phyloP scores from a whole-genome alignment of 2,797 vertebrate species.

The Potorous gilbertii region DNA sequence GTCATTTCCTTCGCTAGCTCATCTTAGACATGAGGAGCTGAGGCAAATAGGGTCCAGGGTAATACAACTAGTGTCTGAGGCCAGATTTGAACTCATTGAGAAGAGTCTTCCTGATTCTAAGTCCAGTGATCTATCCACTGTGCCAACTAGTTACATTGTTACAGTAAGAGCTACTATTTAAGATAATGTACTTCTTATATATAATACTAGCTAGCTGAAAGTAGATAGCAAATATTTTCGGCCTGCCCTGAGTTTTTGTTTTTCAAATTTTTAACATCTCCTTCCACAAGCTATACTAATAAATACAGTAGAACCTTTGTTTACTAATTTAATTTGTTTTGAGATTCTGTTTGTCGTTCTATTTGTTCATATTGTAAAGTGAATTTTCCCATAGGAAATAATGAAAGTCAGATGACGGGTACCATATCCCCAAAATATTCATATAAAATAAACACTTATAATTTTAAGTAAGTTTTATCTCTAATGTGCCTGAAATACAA shows the following conservation, averaged over 20 bases:
- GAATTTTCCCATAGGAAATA: no score
- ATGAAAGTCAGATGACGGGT: no score
- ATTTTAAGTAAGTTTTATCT: no score
- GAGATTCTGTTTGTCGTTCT: no score
- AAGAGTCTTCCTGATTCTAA: background rate
- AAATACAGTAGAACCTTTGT: background rate
- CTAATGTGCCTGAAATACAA: no score
- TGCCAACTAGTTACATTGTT: background rate
- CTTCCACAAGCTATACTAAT: no score
- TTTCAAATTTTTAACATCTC: background rate
- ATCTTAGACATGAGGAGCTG: no score
- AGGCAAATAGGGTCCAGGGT: background rate
- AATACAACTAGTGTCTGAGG: background rate
- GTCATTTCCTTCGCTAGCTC: no score
- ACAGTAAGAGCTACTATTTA: background rate
- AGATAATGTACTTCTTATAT: background rate
- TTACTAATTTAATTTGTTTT: no score
- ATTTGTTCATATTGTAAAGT: no score
- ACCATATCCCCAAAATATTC: no score
- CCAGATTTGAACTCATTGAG: background rate
- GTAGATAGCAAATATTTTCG: background rate
- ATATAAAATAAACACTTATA: no score
- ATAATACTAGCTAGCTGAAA: background rate
- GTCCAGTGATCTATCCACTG: background rate
- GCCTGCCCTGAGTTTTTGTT: background rate